Base-by-base conservation (phyloP, 2,888 invertebrate genomes). In the Zele albiditarsus region DNA sequence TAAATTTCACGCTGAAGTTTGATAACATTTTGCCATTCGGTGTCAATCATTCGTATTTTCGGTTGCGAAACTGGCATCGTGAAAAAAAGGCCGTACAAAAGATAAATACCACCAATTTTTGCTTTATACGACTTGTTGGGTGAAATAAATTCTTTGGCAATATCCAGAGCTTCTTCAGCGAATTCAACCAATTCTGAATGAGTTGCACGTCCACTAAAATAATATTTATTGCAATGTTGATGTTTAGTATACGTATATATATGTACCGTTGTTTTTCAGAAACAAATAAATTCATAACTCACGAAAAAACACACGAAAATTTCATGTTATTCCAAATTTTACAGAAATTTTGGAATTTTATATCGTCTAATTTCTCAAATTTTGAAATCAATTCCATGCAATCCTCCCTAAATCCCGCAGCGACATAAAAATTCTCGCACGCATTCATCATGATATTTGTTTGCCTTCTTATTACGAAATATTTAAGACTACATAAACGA, bases 41-140 rank as follows among this genome's bases (percentile, higher is more conserved):
- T 74, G 10, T 83, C 25, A 12, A 83, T 86, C 0, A 87, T 74
- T 78, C 84, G 80, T 27, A 89, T 86, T 77, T 87, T 88, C 0
- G 83, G 80, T 0, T 83, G 78, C 4, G 83, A 77, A 3, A 84
- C 33, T 4, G 88, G 89, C 80, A 86, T 84, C 78, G 88, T 87
- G 38, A 85, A 87, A 75, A 86, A 89, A 16, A 89, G 66, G 3
- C 86, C 86, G 67, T 89, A 89, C 0, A 88, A 75, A 16, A 89
- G 81, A 60, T 88, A 89, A 6, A 89, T 77, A 14, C 86, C 87
- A 20, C 85, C 86, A 14, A 89, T 80, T 53, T 85, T 84, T 77
- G 87, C 85, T 68, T 84, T 84, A 16, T 87, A 83, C 2, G 80
- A 77, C 16, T 76, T 70, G 3, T 83, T 80, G 3, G 81, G 77